Conservation (phyloP, 2,113 vertebrate genomes). For the Glaucomys volans region DNA sequence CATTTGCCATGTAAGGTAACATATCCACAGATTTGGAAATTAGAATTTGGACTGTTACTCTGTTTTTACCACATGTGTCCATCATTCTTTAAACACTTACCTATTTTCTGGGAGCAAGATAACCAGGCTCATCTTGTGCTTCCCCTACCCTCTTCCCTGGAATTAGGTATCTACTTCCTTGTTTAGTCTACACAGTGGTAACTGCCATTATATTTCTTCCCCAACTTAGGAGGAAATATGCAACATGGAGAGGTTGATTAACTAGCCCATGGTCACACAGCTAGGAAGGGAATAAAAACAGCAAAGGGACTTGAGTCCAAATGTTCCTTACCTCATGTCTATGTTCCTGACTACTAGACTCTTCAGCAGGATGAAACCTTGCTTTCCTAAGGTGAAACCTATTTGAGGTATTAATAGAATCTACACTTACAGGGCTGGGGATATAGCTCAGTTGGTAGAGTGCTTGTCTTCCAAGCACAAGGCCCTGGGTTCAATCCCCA, state of each 20-base stretch:
- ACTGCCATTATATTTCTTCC: neutral
- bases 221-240: neutral
- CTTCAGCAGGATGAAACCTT: neutral
- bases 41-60: neutral
- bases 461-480: no score
- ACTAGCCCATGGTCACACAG: neutral
- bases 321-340: neutral
- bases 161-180: neutral
- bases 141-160: neutral
- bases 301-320: neutral
- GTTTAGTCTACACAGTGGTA: neutral
- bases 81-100: neutral
- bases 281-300: neutral
- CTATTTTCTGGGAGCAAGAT: neutral
- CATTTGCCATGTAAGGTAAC: neutral
- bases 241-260: neutral
- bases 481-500: no score
- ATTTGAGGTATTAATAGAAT: neutral
- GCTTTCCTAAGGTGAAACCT: neutral
- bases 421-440: no score
- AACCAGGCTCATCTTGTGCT: neutral
- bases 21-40: neutral
- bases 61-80: neutral
- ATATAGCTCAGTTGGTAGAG: no score
- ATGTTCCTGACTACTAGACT: neutral